Evolutionary conservation across 2,113 vertebrate genomes (phyloP).

Genomic region (Macrotis lagotis): DNA sequence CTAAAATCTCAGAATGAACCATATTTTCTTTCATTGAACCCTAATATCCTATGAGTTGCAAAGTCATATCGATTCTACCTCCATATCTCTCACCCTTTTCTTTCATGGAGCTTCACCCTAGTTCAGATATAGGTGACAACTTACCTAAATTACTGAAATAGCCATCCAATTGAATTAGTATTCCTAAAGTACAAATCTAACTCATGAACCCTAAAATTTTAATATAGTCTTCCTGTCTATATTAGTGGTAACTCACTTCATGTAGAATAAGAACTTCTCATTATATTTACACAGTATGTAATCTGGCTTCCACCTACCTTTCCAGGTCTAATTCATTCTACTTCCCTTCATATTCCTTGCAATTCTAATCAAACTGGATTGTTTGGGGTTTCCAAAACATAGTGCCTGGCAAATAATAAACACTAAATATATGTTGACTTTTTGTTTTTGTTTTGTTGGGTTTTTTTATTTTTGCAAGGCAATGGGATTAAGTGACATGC

Average conservation of each 20-base stretch:
- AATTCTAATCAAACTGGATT: neutral
- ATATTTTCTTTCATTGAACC: neutral
- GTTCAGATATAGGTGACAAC: neutral
- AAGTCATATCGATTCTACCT: neutral
- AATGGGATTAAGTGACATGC: no score
- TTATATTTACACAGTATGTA: neutral
- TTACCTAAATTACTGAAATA: neutral
- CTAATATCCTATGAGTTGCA: neutral
- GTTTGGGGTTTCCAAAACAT: neutral
- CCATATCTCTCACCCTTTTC: neutral
- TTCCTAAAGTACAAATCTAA: neutral
- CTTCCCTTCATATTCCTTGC: neutral
- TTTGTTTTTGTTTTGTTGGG: no score
- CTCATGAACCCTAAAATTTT: neutral
- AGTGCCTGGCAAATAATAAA: neutral
- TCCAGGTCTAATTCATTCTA: neutral
- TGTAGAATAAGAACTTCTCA: neutral
- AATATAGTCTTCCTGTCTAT: neutral
- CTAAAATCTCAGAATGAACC: neutral
- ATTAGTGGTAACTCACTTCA: neutral
- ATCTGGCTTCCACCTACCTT: neutral
- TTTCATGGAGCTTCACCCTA: neutral
- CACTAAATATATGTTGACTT: neutral
- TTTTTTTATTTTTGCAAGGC: no score
- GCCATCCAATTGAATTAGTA: neutral